phyloP scores from a whole-genome alignment of 2,113 vertebrate genomes.

The Chiloscyllium plagiosum region DNA sequence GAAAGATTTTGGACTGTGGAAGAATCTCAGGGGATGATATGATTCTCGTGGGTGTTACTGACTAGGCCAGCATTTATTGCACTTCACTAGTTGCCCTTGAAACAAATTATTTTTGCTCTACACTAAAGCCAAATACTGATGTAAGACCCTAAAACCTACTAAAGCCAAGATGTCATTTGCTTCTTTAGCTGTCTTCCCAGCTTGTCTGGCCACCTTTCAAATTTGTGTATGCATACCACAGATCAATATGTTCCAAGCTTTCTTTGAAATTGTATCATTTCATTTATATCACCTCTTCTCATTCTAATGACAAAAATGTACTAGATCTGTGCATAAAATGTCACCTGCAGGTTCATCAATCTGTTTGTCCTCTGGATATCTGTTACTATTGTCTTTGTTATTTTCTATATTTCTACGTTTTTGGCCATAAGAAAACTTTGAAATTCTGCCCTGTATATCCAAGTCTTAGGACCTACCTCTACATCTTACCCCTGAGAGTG shows the following conservation, averaged over 20 bases:
- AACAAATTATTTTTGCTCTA: too few species aligned
- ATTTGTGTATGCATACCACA: neutral
- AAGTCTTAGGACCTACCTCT: neutral
- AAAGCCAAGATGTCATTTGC: neutral
- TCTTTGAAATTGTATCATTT: neutral
- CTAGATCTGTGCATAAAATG: neutral
- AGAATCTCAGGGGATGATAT: too few species aligned
- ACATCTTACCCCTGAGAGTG: too few species aligned
- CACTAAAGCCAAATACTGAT: neutral
- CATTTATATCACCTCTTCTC: neutral
- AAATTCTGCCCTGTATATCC: neutral
- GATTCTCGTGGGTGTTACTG: too few species aligned
- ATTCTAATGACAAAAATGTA: neutral
- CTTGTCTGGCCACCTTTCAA: neutral
- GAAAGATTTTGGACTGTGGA: too few species aligned
- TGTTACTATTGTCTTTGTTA: neutral
- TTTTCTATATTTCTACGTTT: neutral
- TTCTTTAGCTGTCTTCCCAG: neutral
- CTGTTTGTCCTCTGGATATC: neutral
- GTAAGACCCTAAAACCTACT: neutral
- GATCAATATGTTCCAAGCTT: neutral
- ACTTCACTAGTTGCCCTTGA: too few species aligned
- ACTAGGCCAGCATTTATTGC: too few species aligned
- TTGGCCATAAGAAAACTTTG: neutral
- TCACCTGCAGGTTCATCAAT: neutral